Evolutionary conservation across 2,888 invertebrate species (phyloP), one percentile per base, ranked within the genome.

Genomic region (Brachylomia viminalis): DNA sequence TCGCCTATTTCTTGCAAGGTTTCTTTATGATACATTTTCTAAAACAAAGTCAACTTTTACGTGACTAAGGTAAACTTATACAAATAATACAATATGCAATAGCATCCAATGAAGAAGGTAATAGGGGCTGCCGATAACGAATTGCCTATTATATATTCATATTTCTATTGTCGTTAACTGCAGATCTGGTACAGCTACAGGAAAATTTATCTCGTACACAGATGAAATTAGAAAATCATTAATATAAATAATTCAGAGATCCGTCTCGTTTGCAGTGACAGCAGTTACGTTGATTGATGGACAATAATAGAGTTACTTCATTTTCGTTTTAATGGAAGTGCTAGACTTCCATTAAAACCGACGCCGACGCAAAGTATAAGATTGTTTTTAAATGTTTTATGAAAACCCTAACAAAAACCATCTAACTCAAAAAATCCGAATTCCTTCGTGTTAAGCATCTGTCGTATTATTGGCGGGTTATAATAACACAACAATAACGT

Each of bases 41-140:
- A 17, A 23, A 47, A 56, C 33, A 27, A 61, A 30, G 30, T 13
- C 0, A 27, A 15, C 30, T 45, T 64, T 15, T 33, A 52, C 17
- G 20, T 52, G 11, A 78, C 30, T 84, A 79, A 58, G 62, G 62
- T 61, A 62, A 42, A 42, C 38, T 54, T n/a, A 69, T 79, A 65
- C 23, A 38, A 23, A 20, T 54, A 52, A 54, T 33, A 15, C 59
- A 81, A 75, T 58, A 30, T 42, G 56, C 61, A 83, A 49, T n/a
- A 83, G 61, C 42, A 54, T 84, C 65, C 52, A 72, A 65, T n/a
- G 52, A 58, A 77, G 79, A 79, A 80, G 79, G 79, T 80, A 49
- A 80, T 80, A 80, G 84, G 79, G 79, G 79, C 72, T 65, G 42
- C 59, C 20, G 79, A 80, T 80, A 80, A 80, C 72, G 23, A 67